A percentile compares a stretch with the other conserved stretches of the same genome.
These are phyloP conservation scores for Barypeithes pellucidus DNA, from an alignment of 2,888 invertebrate species.

Conservation along the genomic window DNA sequence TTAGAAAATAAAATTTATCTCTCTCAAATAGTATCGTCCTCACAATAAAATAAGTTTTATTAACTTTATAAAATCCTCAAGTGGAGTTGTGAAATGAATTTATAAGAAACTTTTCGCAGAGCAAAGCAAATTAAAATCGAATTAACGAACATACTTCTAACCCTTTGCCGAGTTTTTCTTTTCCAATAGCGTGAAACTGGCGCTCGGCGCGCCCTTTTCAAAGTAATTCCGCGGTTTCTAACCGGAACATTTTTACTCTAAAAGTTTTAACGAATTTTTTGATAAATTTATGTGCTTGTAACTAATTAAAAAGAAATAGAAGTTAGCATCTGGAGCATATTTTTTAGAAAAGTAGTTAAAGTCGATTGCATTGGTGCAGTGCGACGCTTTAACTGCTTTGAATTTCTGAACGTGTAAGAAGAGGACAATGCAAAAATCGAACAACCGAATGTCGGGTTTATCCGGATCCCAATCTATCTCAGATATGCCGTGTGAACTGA, in stretches of 20 bases:
- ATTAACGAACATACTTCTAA: not conserved
- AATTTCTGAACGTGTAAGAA: too few species aligned
- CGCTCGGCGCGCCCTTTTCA: not conserved
- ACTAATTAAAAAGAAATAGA: not conserved
- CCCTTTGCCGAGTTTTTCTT: conserved; percentile 3
- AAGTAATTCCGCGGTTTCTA: not conserved
- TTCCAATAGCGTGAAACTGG: not conserved
- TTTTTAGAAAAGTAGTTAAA: too few species aligned
- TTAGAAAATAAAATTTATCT: too few species aligned
- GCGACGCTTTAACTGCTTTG: too few species aligned
- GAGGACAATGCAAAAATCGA: too few species aligned
- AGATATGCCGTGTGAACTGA: too few species aligned
- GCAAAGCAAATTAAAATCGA: conserved; percentile 6
- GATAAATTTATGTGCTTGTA: not conserved
- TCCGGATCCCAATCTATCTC: too few species aligned
- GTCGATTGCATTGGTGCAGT: too few species aligned
- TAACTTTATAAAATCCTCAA: not conserved
- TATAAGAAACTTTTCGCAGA: not conserved
- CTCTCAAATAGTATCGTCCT: too few species aligned
- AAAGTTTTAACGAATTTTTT: conserved; percentile 11
- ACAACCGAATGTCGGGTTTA: too few species aligned
- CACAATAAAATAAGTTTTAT: conserved; percentile 1
- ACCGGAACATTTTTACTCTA: not conserved
- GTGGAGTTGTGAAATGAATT: not conserved
- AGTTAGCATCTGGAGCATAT: not conserved